Conservation (phyloP, 30 jellyfish, hydroid and myxozoan genomes). For the Turritopsis rubra region DNA sequence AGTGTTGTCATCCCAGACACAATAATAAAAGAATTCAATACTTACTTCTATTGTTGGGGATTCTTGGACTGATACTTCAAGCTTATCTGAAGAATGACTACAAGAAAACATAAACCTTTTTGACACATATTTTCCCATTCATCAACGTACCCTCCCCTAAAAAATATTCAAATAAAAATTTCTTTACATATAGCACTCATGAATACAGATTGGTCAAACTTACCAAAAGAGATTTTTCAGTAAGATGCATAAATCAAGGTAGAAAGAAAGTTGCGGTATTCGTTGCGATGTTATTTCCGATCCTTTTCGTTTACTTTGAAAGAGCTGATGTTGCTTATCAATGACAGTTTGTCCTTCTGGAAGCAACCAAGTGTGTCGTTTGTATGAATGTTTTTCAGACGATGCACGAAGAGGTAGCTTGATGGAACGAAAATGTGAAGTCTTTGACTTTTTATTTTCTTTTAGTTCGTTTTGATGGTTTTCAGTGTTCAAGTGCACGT, state of each 20-base stretch:
- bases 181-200: background rate
- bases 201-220: background rate
- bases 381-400: conserved; percentile 13
- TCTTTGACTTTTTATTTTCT: background rate
- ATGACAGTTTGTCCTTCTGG: conserved; percentile 81
- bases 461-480: background rate
- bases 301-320: background rate
- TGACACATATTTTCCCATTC: too few species aligned
- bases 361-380: conserved; percentile 47
- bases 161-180: too few species aligned
- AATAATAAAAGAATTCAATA: background rate
- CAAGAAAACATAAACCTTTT: background rate
- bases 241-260: conserved; percentile 40
- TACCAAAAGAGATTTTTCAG: conserved; percentile 58
- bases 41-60: background rate
- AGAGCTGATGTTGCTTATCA: conserved; percentile 54
- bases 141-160: too few species aligned
- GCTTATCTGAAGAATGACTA: background rate
- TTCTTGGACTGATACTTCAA: background rate
- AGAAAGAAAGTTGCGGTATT: conserved; percentile 38
- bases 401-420: conserved; percentile 22
- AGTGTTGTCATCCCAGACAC: too few species aligned
- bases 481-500: background rate
- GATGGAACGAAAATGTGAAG: background rate
- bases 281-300: conserved; percentile 32